Evolutionary conservation across 1,140 invertebrate species (phyloP).

Genomic region (Plutomurus gul): DNA sequence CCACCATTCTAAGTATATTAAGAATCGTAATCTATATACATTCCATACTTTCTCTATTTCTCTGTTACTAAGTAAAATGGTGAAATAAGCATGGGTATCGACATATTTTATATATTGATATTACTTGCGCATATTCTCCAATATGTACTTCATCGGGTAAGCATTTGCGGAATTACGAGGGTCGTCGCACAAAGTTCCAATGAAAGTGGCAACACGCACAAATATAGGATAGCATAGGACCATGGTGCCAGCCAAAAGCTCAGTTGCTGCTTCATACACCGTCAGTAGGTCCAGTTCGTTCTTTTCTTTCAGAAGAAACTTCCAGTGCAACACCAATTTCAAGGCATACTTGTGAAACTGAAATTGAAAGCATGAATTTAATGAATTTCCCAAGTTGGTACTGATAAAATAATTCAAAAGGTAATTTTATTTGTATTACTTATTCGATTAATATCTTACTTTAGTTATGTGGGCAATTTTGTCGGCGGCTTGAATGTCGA

Average conservation of each 20-base stretch:
- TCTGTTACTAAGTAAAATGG: too few species aligned
- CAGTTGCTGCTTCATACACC: constrained; percentile 10
- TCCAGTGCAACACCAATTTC: constrained; percentile 32
- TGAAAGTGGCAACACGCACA: constrained; percentile 2
- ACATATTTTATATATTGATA: neutral
- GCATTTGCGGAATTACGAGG: neutral
- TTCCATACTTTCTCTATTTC: neutral
- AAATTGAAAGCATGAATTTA: too few species aligned
- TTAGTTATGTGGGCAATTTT: constrained; percentile 30
- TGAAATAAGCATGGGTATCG: neutral
- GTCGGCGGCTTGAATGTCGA: neutral
- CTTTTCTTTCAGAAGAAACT: neutral
- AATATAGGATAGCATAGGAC: constrained; percentile 32
- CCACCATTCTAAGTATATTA: constrained; percentile 30
- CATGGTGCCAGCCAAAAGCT: constrained; percentile 27
- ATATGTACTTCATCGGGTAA: neutral
- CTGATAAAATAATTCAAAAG: too few species aligned
- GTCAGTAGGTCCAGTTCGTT: neutral
- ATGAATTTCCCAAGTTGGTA: too few species aligned
- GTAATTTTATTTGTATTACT: neutral
- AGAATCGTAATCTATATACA: neutral
- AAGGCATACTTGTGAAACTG: constrained; percentile 37
- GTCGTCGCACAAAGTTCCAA: neutral
- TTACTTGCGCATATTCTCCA: neutral
- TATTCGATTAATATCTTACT: neutral